Percentiles rank a stretch among this genome's conserved stretches.
Evolutionary conservation across 2,797 vertebrate species (phyloP).

Genomic region (Parambassis ranga): DNA sequence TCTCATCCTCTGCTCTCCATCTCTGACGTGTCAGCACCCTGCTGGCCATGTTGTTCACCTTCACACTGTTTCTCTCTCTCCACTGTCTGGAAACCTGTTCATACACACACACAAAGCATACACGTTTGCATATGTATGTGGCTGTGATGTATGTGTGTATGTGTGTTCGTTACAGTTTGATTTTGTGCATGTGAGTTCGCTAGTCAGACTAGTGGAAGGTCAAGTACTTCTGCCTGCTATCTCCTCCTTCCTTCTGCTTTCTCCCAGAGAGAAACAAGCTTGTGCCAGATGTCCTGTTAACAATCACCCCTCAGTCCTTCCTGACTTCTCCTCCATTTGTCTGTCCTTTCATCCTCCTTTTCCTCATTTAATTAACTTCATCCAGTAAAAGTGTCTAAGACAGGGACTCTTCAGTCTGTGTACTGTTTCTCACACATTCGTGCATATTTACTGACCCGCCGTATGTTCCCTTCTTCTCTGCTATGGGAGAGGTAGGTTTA

Average conservation of each 20-base stretch:
- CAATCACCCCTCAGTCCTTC: constrained; percentile 60
- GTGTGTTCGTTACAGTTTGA: constrained; percentile 33
- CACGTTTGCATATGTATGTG: constrained; percentile 52
- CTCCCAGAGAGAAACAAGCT: constrained; percentile 52
- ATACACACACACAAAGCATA: constrained; percentile 5
- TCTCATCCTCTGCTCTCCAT: constrained; percentile 55
- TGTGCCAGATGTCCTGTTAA: constrained; percentile 76
- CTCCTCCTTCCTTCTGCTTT: constrained; percentile 23
- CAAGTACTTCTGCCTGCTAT: constrained; percentile 58
- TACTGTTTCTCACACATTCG: constrained; percentile 42
- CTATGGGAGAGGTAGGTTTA: constrained; percentile 5
- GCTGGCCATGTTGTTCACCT: constrained; percentile 66
- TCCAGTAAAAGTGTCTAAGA: constrained; percentile 56
- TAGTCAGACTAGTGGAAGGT: constrained; percentile 68
- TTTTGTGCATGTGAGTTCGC: constrained; percentile 39
- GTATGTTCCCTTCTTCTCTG: neutral
- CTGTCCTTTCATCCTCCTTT: constrained; percentile 37
- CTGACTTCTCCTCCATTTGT: constrained; percentile 49
- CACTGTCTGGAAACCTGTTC: constrained; percentile 36
- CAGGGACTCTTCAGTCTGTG: constrained; percentile 48
- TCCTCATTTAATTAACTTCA: constrained; percentile 65
- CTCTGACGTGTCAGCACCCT: constrained; percentile 55
- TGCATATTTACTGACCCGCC: constrained; percentile 11
- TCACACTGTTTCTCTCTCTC: constrained; percentile 39
- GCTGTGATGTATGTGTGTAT: neutral